A percentile compares a stretch with the other conserved stretches of the same genome.
Evolutionary conservation across 2,113 vertebrate genomes (phyloP).

Genomic region (Saccopteryx leptura): DNA sequence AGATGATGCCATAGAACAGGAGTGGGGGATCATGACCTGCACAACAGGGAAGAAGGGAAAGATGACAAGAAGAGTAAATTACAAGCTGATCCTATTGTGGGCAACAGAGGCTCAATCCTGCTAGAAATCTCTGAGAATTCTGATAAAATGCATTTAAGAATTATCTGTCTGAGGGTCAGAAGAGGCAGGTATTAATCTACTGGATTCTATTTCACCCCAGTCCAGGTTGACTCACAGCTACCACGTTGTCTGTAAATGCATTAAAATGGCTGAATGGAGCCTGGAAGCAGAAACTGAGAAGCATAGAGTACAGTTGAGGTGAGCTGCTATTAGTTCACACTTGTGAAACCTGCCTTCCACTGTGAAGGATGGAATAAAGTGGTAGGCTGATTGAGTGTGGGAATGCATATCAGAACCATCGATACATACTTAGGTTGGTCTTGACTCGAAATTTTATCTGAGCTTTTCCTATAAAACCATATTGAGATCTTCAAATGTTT

Average conservation of each 20-base stretch:
- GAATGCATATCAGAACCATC: not conserved
- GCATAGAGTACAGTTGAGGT: not conserved
- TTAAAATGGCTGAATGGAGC: not conserved
- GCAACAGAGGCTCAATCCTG: not conserved
- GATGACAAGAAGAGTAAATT: not conserved
- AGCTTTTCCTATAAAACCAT: not conserved
- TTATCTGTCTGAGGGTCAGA: not conserved
- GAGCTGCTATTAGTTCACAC: not conserved
- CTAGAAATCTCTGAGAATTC: not conserved
- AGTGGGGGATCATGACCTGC: not conserved
- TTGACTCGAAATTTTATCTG: slow-evolving; percentile 25
- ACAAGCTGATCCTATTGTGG: not conserved
- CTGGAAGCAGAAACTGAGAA: not conserved
- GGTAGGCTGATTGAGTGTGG: not conserved
- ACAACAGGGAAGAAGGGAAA: not conserved
- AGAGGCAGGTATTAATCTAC: not conserved
- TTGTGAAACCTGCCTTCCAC: not conserved
- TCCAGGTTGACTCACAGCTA: not conserved
- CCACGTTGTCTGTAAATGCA: not conserved
- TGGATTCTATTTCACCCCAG: not conserved
- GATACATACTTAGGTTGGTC: not conserved
- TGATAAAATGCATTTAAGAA: not conserved
- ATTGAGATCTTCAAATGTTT: not conserved
- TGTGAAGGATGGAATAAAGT: not conserved
- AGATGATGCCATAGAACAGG: not conserved